Evolutionary conservation across 2,113 vertebrate genomes (phyloP).

Genomic region (Greenwoodochromis staneri): DNA sequence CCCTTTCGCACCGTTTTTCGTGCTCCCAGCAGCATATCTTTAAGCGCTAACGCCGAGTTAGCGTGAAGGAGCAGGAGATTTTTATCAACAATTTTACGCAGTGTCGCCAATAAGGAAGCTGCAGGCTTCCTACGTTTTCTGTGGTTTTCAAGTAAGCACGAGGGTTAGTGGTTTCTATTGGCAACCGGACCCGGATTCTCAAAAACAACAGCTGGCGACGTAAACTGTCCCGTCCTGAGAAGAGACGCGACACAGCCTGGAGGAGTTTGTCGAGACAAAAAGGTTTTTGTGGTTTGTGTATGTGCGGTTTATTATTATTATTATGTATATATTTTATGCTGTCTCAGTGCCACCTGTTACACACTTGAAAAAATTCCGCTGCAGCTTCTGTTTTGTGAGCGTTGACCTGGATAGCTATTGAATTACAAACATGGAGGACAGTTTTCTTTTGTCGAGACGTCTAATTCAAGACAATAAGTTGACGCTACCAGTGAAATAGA

Average conservation of each 20-base stretch:
- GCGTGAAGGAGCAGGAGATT: neutral
- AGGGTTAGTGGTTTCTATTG: conserved; percentile 43
- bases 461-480: neutral
- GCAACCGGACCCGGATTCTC: conserved; percentile 20
- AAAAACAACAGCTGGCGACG: neutral
- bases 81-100: neutral
- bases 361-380: neutral
- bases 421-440: conserved; percentile 34
- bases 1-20: neutral
- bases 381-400: neutral
- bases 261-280: neutral
- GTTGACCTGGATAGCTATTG: conserved; percentile 36
- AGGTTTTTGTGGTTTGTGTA: neutral
- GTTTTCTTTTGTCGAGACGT: neutral
- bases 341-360: neutral
- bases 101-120: neutral
- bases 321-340: neutral
- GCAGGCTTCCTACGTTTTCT: neutral
- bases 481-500: neutral
- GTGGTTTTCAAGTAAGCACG: neutral
- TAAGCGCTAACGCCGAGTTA: neutral
- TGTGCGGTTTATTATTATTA: neutral
- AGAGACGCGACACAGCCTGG: neutral
- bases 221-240: neutral
- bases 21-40: neutral